Base-by-base conservation (phyloP, 2,888 invertebrate genomes). In the Drosophila tanythrix region DNA sequence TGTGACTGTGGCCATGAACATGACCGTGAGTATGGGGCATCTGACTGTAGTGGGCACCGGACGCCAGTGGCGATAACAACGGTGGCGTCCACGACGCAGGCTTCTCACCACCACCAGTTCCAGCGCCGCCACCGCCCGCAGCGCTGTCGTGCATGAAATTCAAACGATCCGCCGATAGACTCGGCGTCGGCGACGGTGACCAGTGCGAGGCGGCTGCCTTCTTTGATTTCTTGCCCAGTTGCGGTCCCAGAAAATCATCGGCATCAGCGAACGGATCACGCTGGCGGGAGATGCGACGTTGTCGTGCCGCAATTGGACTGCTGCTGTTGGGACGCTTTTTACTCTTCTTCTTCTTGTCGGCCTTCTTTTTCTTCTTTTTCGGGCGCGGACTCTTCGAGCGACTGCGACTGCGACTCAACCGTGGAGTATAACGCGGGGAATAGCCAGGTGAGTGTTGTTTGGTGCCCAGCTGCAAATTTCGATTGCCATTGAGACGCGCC, bases 31-130 rank as follows among this genome's bases (percentile, higher is more conserved):
- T 5, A 10, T 56, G 38, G 25, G 27, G 67, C 64, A 74, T 64
- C 1, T 75, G 74, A 25, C 35, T 43, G 36, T 88, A 90, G 40
- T 89, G 73, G 3, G 56, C 55, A 31, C 70, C 66, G 27, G 61
- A 51, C 2, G 63, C 80, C 56, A 79, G 74, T n/a, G 93, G 92
- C 21, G 93, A 89, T 15, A 77, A 92, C 33, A 94, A 83, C 0
- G 95, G 95, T 21, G 96, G 96, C 25, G 96, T 96, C 95, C 95
- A 95, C 0, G 94, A 94, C 0, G 94, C 92, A 5, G 91, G 90
- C 59, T 92, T 92, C 7, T 85, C 84, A 63, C n/a, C 60, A 58
- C 36, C 36, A 3, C 36, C 21, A 46, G 7, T 15, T 0, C 63
- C 65, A 53, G 40, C 25, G 27, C 50, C 76, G n/a, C 43, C 29